Conservation (phyloP, 2,113 vertebrate species). For the sheep (Ovis aries) region ARS-UI_Ramb_v3.0 NC_056076.1:53610501-53611000, state of each 20-base stretch:
- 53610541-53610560: conserved; percentile 6
- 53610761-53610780: background rate
- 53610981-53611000: background rate
- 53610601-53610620: background rate
- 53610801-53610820: background rate
- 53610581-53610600: conserved; percentile 33
- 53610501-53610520: background rate
- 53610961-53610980: background rate
- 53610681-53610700: background rate
- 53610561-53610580: background rate
- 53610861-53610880: background rate
- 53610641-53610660: background rate
- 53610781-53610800: background rate
- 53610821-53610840: background rate
- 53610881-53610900: background rate
- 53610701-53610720: background rate
- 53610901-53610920: background rate
- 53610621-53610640: background rate
- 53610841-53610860: background rate
- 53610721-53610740: background rate
- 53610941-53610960: background rate
- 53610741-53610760: background rate
- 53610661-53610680: background rate
- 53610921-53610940: background rate
- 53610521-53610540: background rate